Conservation (phyloP, 2,888 invertebrate species). For the Myathropa florea region DNA sequence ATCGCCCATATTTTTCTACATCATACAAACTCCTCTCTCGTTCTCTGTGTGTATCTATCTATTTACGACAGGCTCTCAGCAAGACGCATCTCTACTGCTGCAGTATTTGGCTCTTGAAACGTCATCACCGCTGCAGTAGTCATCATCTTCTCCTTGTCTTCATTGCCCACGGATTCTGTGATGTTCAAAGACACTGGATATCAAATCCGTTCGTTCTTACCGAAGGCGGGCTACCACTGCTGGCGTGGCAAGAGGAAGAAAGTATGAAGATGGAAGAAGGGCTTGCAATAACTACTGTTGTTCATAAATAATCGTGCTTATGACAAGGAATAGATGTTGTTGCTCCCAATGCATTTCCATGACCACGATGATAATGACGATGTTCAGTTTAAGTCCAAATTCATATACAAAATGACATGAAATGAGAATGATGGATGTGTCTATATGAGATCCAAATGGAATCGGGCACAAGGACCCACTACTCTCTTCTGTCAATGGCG, state of each 20-base stretch:
- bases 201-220: slow-evolving; percentile 25
- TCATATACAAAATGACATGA: slow-evolving; percentile 64
- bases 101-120: slow-evolving; percentile 55
- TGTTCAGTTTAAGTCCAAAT: slow-evolving; percentile 66
- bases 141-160: neutral
- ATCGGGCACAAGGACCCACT: slow-evolving; percentile 55
- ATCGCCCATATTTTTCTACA: slow-evolving; percentile 27
- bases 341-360: slow-evolving; percentile 60
- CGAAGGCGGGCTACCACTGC: too few species aligned
- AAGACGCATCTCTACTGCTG: slow-evolving; percentile 43
- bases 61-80: slow-evolving; percentile 38
- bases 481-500: slow-evolving; percentile 29
- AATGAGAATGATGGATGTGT: slow-evolving; percentile 63
- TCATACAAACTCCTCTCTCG: neutral
- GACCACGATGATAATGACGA: slow-evolving; percentile 64
- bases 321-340: slow-evolving; percentile 67
- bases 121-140: slow-evolving; percentile 26
- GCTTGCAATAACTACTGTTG: slow-evolving; percentile 54
- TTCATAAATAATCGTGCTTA: slow-evolving; percentile 68
- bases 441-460: slow-evolving; percentile 61
- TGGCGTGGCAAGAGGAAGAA: too few species aligned
- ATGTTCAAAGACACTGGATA: slow-evolving; percentile 42
- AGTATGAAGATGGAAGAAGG: slow-evolving; percentile 7
- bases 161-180: slow-evolving; percentile 52
- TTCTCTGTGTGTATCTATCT: slow-evolving; percentile 21